A percentile compares a stretch with the other conserved stretches of the same genome.
phyloP scores from a whole-genome alignment of 2,888 invertebrate genomes.

The Troides helena region DNA sequence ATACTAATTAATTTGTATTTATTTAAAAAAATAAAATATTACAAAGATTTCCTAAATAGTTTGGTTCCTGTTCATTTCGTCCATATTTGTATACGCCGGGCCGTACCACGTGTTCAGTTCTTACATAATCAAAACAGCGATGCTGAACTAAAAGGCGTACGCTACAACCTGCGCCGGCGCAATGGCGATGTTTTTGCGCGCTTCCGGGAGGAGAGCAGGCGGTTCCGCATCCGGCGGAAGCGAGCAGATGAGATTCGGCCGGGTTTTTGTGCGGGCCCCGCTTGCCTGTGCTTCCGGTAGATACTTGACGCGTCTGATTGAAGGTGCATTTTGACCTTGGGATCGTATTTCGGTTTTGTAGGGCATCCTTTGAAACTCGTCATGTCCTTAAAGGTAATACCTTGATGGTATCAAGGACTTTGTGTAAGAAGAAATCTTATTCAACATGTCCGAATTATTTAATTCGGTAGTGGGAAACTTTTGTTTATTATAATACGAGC shows the following conservation, averaged over 20 bases:
- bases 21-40: neutral
- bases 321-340: conserved; percentile 76
- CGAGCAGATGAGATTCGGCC: conserved; percentile 64
- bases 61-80: neutral
- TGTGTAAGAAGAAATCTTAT: conserved; percentile 11
- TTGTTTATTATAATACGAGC: conserved; percentile 23
- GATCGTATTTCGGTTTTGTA: conserved; percentile 52
- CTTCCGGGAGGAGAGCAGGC: conserved; percentile 57
- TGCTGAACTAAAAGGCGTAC: conserved; percentile 22
- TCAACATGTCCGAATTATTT: conserved; percentile 28
- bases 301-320: conserved; percentile 50
- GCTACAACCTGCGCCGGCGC: conserved; percentile 55
- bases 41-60: neutral
- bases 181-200: conserved; percentile 53
- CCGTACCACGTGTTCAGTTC: conserved; percentile 28
- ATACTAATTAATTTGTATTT: too few relatives aligned
- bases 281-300: conserved; percentile 59
- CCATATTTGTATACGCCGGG: conserved; percentile 15
- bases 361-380: conserved; percentile 43
- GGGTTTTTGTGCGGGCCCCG: conserved; percentile 56
- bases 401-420: conserved; percentile 36
- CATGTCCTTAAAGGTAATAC: conserved; percentile 36
- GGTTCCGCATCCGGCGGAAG: conserved; percentile 73
- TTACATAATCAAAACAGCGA: conserved; percentile 34
- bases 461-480: conserved; percentile 27